Percentiles rank a stretch among this genome's conserved stretches.
Evolutionary conservation across 2,113 vertebrate genomes (phyloP).

Genomic region (Seriola aureovittata): DNA sequence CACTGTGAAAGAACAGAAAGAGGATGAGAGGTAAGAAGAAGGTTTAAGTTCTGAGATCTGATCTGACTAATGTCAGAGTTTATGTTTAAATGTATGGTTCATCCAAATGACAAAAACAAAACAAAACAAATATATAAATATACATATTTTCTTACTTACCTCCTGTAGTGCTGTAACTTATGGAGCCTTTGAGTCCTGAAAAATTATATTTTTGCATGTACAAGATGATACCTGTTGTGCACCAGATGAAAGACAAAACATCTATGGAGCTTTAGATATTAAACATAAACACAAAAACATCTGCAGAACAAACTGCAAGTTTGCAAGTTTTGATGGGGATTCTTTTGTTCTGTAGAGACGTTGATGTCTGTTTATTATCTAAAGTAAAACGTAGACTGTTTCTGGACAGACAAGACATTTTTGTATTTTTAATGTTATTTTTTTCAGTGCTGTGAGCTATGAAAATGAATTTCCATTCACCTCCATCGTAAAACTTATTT

Average conservation of each 20-base stretch:
- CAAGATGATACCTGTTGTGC: neutral
- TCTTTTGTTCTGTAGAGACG: too few species aligned
- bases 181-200: neutral
- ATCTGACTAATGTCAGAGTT: neutral
- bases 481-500: too few species aligned
- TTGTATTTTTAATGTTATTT: too few species aligned
- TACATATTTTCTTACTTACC: neutral
- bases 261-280: neutral
- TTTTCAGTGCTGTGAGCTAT: too few species aligned
- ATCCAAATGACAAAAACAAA: neutral
- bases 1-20: slow-evolving; percentile 56
- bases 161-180: neutral
- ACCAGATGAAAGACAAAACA: neutral
- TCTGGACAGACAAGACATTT: too few species aligned
- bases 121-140: neutral
- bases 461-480: too few species aligned
- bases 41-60: neutral
- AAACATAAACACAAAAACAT: too few species aligned
- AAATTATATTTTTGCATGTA: neutral
- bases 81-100: neutral
- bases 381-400: neutral
- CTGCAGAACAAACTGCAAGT: too few species aligned
- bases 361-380: neutral
- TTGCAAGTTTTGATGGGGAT: too few species aligned
- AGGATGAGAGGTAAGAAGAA: slow-evolving; percentile 73